phyloP scores from a whole-genome alignment of 2,888 invertebrate genomes.

The Poecilobothrus nobilitatus region DNA sequence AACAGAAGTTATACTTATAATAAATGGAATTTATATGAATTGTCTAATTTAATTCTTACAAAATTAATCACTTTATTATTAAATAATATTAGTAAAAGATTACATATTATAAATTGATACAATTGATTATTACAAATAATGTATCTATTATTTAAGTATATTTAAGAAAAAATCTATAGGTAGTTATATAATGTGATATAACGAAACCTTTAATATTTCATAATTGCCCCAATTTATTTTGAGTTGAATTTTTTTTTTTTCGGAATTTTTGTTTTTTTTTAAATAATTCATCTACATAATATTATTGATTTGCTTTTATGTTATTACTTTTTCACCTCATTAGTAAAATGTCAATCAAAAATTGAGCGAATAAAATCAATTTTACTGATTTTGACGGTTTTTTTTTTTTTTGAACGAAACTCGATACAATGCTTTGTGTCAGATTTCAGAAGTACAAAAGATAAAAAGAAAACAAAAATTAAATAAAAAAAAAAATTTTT shows the following conservation, averaged over 20 bases:
- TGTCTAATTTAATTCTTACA: no score
- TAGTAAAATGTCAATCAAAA: constrained; percentile 1
- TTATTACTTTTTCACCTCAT: neutral
- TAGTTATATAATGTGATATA: neutral
- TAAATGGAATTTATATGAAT: no score
- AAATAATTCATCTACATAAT: no score
- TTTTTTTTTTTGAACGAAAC: neutral
- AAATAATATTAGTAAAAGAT: no score
- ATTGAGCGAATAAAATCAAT: neutral
- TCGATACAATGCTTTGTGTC: neutral
- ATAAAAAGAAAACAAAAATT: neutral
- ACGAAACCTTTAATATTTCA: neutral
- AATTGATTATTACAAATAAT: no score
- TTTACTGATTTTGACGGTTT: neutral
- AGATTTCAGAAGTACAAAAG: neutral
- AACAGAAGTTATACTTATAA: no score
- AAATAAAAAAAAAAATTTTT: no score
- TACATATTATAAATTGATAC: no score
- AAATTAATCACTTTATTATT: no score
- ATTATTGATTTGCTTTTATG: neutral
- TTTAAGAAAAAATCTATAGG: no score
- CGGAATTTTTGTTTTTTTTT: neutral
- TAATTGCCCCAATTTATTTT: neutral
- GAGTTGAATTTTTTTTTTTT: neutral
- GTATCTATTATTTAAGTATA: no score